These are phyloP conservation scores for Callopanchax toddi DNA, from an alignment of 2,113 vertebrate species.

Conservation along the genomic window DNA sequence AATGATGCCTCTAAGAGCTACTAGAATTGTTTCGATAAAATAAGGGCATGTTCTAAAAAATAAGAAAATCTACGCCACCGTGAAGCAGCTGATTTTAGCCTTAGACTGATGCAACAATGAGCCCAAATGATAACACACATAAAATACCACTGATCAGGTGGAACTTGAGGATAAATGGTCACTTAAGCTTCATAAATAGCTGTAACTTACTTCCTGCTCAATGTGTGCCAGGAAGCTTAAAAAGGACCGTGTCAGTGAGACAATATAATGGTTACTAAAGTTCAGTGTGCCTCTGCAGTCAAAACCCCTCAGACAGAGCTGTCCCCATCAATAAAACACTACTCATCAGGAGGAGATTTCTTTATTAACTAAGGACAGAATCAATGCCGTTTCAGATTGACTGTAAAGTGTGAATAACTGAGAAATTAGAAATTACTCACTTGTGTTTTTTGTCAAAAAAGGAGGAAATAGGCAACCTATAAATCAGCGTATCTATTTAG, in stretches of 20 bases:
- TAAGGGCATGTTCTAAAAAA: slow-evolving; percentile 3
- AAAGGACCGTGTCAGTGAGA: slow-evolving; percentile 41
- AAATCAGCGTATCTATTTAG: no score
- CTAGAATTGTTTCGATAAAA: slow-evolving; percentile 7
- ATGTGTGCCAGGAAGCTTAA: slow-evolving; percentile 54
- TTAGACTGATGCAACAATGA: slow-evolving; percentile 28
- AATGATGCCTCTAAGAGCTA: not conserved
- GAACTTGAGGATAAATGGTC: slow-evolving; percentile 15
- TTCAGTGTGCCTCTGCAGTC: slow-evolving; percentile 9
- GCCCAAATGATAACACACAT: slow-evolving; percentile 35
- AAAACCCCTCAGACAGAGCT: slow-evolving; percentile 4
- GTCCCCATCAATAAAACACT: slow-evolving; percentile 44
- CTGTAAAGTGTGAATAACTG: not conserved
- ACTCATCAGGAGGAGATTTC: slow-evolving; percentile 33
- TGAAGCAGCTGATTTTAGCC: slow-evolving; percentile 35
- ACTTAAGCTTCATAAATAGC: slow-evolving; percentile 32
- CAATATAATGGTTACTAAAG: slow-evolving; percentile 26
- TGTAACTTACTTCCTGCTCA: slow-evolving; percentile 7
- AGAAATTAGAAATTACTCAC: not conserved
- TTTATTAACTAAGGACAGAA: slow-evolving; percentile 23
- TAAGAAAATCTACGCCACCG: slow-evolving; percentile 5
- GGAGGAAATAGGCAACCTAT: not conserved
- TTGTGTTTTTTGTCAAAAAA: not conserved
- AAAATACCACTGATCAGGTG: slow-evolving; percentile 22
- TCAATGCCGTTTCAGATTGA: slow-evolving; percentile 7